Conservation (phyloP, 2,113 vertebrate genomes). For the Gnathonemus longibarbis region DNA sequence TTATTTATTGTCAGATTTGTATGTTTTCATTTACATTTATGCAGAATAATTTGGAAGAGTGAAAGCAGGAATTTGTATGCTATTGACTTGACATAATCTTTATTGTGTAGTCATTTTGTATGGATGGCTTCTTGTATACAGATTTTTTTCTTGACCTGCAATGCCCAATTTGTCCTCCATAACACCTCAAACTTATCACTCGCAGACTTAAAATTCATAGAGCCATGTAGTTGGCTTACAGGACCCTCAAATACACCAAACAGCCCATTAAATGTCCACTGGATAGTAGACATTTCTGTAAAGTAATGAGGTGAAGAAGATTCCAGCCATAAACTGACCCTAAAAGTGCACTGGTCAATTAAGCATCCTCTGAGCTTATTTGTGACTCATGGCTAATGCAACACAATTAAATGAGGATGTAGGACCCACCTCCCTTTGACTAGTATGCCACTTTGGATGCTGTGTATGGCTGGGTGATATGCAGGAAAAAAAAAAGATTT, state of each 20-base stretch:
- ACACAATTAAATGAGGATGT: neutral
- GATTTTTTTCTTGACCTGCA: neutral
- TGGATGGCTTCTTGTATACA: neutral
- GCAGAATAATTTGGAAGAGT: neutral
- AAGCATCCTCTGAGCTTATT: neutral
- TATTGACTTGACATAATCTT: neutral
- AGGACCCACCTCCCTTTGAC: neutral
- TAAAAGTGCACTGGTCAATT: neutral
- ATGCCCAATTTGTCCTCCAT: neutral
- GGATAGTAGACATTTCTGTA: no score
- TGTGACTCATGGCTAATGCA: neutral
- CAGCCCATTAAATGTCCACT: no score
- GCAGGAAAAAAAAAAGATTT: neutral
- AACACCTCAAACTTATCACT: neutral
- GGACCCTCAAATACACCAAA: neutral
- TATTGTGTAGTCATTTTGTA: neutral
- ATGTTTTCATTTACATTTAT: neutral
- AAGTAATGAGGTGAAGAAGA: neutral
- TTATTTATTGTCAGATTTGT: neutral
- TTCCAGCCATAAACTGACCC: neutral
- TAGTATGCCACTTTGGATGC: neutral
- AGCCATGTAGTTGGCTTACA: neutral
- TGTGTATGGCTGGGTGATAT: neutral
- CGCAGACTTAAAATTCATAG: neutral
- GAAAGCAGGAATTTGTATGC: neutral